These are phyloP conservation scores for Lagenorhynchus albirostris DNA, from an alignment of 2,113 vertebrate species.

Conservation along the genomic window DNA sequence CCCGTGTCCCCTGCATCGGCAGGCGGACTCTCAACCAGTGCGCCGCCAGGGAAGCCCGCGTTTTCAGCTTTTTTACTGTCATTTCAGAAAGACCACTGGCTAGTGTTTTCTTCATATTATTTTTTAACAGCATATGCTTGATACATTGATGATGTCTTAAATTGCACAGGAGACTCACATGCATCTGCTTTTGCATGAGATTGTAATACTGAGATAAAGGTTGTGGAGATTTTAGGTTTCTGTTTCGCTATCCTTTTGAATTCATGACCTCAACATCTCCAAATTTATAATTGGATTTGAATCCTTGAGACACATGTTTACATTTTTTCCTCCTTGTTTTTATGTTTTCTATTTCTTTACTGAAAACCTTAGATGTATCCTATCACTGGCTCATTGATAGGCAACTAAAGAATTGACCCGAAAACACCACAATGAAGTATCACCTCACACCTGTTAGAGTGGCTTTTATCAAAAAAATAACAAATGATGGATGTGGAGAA, in stretches of 20 bases:
- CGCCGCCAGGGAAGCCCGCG: too few species aligned
- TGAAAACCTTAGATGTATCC: background rate
- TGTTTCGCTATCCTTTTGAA: background rate
- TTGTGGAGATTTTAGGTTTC: background rate
- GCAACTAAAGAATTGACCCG: background rate
- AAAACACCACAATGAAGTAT: background rate
- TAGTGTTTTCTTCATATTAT: background rate
- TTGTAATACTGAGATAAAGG: background rate
- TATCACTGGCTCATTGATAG: background rate
- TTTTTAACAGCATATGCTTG: background rate
- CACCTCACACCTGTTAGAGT: background rate
- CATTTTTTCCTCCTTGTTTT: background rate
- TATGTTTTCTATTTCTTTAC: slow-evolving; percentile 4
- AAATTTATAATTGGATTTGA: background rate
- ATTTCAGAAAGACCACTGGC: background rate
- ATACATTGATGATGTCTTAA: background rate
- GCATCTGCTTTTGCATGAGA: background rate
- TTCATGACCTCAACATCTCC: background rate
- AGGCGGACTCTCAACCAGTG: too few species aligned
- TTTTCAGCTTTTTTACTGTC: background rate
- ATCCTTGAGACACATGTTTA: background rate
- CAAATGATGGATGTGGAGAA: background rate
- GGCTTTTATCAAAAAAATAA: background rate
- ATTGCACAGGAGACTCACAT: background rate
- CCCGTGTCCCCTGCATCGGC: too few species aligned